Conservation (phyloP, 2,888 invertebrate species). For the Hypena proboscidalis region DNA sequence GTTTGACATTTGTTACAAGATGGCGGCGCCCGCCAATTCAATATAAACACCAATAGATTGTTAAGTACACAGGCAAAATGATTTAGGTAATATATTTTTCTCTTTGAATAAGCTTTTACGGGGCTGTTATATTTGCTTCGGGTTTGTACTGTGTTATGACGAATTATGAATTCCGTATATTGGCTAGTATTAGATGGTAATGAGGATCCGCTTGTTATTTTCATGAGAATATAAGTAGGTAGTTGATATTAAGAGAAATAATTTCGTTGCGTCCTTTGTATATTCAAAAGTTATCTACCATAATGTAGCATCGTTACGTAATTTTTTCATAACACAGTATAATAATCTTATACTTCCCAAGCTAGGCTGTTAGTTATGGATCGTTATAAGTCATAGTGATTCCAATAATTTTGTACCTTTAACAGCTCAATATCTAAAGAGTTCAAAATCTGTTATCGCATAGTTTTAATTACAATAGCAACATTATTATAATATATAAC, state of each 20-base stretch:
- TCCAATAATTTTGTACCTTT: constrained; percentile 73
- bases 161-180: constrained; percentile 4
- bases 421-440: constrained; percentile 69
- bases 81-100: constrained; percentile 62
- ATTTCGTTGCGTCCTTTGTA: constrained; percentile 9
- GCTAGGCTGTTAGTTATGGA: constrained; percentile 64
- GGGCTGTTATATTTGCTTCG: constrained; percentile 65
- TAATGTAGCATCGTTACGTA: not conserved
- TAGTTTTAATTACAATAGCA: constrained; percentile 53
- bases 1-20: constrained; percentile 55
- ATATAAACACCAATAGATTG: constrained; percentile 63
- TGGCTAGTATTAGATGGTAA: constrained; percentile 8
- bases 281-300: constrained; percentile 9
- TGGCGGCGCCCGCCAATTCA: constrained; percentile 52
- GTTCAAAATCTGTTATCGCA: constrained; percentile 59
- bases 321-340: constrained; percentile 41
- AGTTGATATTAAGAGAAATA: not conserved
- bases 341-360: constrained; percentile 53
- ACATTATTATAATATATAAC: constrained; percentile 30
- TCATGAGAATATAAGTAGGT: not conserved
- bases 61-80: constrained; percentile 60
- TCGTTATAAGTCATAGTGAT: constrained; percentile 67
- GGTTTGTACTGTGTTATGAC: constrained; percentile 43
- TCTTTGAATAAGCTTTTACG: constrained; percentile 56
- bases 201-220: constrained; percentile 8